Percentiles rank a stretch among this genome's conserved stretches.
Evolutionary conservation across 2,888 invertebrate genomes (phyloP).

Genomic region (Ectropis crepuscularia): DNA sequence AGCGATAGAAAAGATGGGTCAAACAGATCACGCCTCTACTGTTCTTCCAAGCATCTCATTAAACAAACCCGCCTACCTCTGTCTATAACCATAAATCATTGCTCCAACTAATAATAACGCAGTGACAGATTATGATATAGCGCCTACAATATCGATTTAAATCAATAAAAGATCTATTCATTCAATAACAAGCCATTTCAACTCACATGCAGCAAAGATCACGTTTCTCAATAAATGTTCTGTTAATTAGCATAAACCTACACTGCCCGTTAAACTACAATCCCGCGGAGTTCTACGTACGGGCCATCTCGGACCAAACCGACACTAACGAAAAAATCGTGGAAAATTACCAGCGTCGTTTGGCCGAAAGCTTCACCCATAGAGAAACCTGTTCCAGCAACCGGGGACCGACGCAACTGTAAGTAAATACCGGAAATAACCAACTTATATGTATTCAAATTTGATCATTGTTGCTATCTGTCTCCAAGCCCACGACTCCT

Average conservation of each 20-base stretch:
- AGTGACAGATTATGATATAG: slow-evolving; percentile 11
- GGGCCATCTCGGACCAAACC: slow-evolving; percentile 60
- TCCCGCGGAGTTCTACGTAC: slow-evolving; percentile 94
- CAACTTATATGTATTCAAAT: slow-evolving; percentile 11
- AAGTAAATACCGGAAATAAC: slow-evolving; percentile 42
- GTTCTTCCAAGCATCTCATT: not conserved
- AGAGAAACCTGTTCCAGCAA: slow-evolving; percentile 39
- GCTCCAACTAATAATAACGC: slow-evolving; percentile 11
- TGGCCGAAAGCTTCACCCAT: slow-evolving; percentile 27
- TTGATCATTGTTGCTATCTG: slow-evolving; percentile 20
- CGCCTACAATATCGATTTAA: slow-evolving; percentile 22
- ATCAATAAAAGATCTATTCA: slow-evolving; percentile 17
- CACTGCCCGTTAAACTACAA: slow-evolving; percentile 90
- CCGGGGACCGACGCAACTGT: slow-evolving; percentile 45
- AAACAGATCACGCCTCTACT: slow-evolving; percentile 3
- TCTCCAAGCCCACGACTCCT: slow-evolving; percentile 23
- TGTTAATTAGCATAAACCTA: slow-evolving; percentile 84
- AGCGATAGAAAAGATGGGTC: not conserved
- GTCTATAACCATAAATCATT: slow-evolving; percentile 12
- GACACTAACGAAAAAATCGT: slow-evolving; percentile 47
- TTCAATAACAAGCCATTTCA: slow-evolving; percentile 5
- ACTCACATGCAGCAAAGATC: not conserved
- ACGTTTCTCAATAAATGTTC: slow-evolving; percentile 14
- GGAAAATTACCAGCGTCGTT: slow-evolving; percentile 51
- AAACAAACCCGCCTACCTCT: slow-evolving; percentile 19